Base-by-base conservation (phyloP, 2,888 invertebrate species). In the Synanthedon tipuliformis region DNA sequence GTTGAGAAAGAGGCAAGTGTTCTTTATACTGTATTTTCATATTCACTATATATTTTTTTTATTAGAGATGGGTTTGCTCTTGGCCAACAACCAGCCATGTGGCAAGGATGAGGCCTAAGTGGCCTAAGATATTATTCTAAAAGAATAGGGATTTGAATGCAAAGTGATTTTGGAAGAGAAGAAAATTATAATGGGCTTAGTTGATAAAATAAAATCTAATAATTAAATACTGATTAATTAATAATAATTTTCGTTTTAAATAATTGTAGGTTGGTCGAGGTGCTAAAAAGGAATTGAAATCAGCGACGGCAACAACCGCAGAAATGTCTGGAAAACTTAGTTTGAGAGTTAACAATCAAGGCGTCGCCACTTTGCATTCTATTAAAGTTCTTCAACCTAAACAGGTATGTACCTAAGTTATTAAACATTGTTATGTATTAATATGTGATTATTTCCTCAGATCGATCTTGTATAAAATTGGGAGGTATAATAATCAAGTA, bases 301-400 rank as follows among this genome's bases (percentile, higher is more conserved):
- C 94, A 61, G 95, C 95, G 1, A 95, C 95, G 0, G 95, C 95
- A 0, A 94, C 94, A 3, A 95, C 95, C 1, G 94, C 94, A 1
- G 95, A 95, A 81, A 95, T 95, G 94, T 89, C 90, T 52, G 95
- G 95, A 40, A 92, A 92, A 75, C 82, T 95, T 55, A 94, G 91
- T 66, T 85, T 95, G 59, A 89, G 92, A 63, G 92, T 95, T 50
- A 89, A 93, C 61, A 92, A 93, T 68, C 93, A 94, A 59, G 93
- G 93, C 4, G 92, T 92, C n/a, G 95, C 95, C 41, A 93, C 94
- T 12, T 79, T 95, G 54, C 94, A 95, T 75, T 93, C 94, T 41
- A 95, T 95, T 64, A 92, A 92, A 71, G 95, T 95, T 52, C 89
- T 94, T 56, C 95, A 95, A 71, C 95, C 95, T 7, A 95, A 95